Conservation (phyloP, 1,140 invertebrate species). For the Caenorhabditis briggsae region DNA sequence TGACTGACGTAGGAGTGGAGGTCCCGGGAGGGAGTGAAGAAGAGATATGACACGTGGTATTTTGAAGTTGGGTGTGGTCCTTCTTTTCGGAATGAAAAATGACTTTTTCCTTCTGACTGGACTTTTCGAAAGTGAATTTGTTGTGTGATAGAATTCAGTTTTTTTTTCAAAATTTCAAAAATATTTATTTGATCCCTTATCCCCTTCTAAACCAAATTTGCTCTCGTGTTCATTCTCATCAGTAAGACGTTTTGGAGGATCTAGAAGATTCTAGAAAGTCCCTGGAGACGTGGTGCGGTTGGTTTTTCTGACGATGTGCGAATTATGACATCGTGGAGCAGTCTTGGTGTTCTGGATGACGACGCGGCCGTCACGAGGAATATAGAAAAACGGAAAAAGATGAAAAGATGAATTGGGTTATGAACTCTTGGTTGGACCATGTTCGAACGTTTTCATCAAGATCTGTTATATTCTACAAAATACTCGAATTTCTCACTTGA, state of each 20-base stretch:
- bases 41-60: constrained; percentile 39
- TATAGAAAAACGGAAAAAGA: not conserved
- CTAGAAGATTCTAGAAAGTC: not conserved
- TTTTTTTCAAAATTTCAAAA: not conserved
- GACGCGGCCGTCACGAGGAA: not conserved
- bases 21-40: constrained; percentile 18
- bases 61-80: constrained; percentile 1
- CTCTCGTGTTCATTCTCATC: constrained; percentile 20
- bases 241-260: not conserved
- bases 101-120: not conserved
- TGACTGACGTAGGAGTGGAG: constrained; percentile 27
- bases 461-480: too few species aligned
- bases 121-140: not conserved
- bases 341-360: not conserved
- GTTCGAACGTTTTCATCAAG: too few species aligned
- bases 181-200: constrained; percentile 14
- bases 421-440: too few species aligned
- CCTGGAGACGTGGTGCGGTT: not conserved
- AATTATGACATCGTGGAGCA: constrained; percentile 32
- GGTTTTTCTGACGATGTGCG: constrained; percentile 42
- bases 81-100: constrained; percentile 39
- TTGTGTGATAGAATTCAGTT: not conserved
- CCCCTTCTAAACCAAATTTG: not conserved
- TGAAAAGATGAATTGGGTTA: not conserved
- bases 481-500: too few species aligned